Base-by-base conservation (phyloP, 2,888 invertebrate species). In the Sphaerophoria taeniata region DNA sequence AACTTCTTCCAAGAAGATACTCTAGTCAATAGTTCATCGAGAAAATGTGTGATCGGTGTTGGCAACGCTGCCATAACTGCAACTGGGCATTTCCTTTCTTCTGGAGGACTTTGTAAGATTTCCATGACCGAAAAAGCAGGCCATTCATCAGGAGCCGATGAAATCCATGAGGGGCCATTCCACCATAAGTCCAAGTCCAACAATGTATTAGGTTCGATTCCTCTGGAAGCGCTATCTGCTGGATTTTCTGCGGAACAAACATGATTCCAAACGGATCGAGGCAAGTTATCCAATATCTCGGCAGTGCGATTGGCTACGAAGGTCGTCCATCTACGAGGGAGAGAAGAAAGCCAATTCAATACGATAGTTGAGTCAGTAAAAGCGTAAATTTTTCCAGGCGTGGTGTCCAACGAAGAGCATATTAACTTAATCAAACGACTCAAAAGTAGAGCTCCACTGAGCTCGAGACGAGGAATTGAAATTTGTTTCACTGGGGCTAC, bases 141-240 rank as follows among this genome's bases (percentile, higher is more conserved):
- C 55, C 55, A 55, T 34, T 55, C 1, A 34, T 2, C 7, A 6
- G n/a, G 2, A n/a, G 33, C 34, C 2, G 6, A 55, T 14, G 4
- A n/a, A 34, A 34, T 55, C 55, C 55, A 55, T 0, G 14, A 33
- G 0, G 34, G 55, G 0, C 34, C 56, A 14, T 36, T 56, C 56
- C 56, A 56, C 36, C 36, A 34, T 3, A 56, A 14, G 3, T 0
- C 14, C 14, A 56, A 56, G 36, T 56, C 56, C 36, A 36, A 3
- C 1, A 56, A 2, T 6, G 34, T 56, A 7, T 34, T 36, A 4
- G 36, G 56, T 9, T 56, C 56, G 1, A 56, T 9, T 1, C 34
- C 56, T 56, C 56, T 56, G 12, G 56, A 56, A 14, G 56, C 53
- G n/a, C 55, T 45, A 70, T 56, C 56, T 9, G 45, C 60, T 60